Conservation (phyloP, 2,113 vertebrate genomes). For the chimpanzee (Pan troglodytes) region NHGRI_mPanTro3-v2.1_pri NC_072407.2:17432001-17432500, state of each 20-base stretch:
- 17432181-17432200: neutral
- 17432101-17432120: neutral
- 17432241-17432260: neutral
- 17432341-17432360: neutral
- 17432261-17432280: neutral
- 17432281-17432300: neutral
- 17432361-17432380: neutral
- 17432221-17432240: neutral
- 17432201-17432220: neutral
- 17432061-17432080: neutral
- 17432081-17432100: neutral
- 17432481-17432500: neutral
- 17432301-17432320: neutral
- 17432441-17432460: neutral
- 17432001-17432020: neutral
- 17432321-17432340: neutral
- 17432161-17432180: neutral
- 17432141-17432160: neutral
- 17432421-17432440: neutral
- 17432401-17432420: neutral
- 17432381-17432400: neutral
- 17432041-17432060: neutral
- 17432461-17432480: neutral
- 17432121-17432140: neutral
- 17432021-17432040: slow-evolving; percentile 15